Evolutionary conservation across 2,888 invertebrate species (phyloP).

Genomic region (Drymonia ruficornis): DNA sequence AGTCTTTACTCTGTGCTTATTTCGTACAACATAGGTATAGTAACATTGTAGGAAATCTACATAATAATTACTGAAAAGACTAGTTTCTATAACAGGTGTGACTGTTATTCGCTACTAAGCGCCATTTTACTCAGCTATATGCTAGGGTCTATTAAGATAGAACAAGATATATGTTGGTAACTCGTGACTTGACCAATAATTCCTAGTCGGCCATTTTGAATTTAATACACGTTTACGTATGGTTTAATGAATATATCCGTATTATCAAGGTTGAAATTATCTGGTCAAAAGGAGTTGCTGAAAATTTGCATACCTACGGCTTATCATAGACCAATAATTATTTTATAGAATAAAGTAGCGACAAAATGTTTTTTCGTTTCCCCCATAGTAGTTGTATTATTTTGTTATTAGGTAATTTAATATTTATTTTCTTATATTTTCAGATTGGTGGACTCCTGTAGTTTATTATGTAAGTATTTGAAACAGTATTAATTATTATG

Average conservation of each 20-base stretch:
- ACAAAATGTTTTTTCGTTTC: too few relatives aligned
- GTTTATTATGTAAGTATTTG: neutral
- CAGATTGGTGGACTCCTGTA: neutral
- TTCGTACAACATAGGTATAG: too few relatives aligned
- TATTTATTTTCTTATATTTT: neutral
- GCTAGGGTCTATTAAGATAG: neutral
- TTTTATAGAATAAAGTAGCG: too few relatives aligned
- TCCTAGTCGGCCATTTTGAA: neutral
- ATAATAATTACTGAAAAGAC: too few relatives aligned
- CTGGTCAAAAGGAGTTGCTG: neutral
- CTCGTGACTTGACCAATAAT: slow-evolving; percentile 2
- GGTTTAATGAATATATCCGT: neutral
- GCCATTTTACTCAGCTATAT: too few relatives aligned
- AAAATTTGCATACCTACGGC: neutral
- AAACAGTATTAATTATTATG: neutral
- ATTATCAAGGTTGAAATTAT: neutral
- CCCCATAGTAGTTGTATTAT: too few relatives aligned
- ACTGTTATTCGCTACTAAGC: too few relatives aligned
- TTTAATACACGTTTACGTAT: neutral
- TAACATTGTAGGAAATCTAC: too few relatives aligned
- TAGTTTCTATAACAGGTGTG: too few relatives aligned
- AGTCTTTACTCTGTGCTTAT: too few relatives aligned
- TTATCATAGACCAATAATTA: neutral
- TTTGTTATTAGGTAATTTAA: neutral
- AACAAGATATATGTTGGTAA: neutral